Evolutionary conservation across 2,797 vertebrate species (phyloP), one percentile per base, ranked within the genome.

Genomic region (Pantherophis alleghaniensis): DNA sequence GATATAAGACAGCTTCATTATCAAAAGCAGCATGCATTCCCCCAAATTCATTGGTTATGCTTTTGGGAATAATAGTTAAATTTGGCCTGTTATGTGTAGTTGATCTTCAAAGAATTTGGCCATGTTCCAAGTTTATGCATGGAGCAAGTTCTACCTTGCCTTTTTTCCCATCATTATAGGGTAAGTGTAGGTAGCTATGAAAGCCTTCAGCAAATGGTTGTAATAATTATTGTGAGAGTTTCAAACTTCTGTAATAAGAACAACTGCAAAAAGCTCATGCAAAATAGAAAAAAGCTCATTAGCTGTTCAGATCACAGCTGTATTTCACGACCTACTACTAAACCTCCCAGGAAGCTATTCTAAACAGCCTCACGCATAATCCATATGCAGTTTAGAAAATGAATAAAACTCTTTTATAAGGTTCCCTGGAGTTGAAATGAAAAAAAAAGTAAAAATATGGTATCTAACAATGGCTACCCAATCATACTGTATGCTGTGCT

Each of bases 21-120:
- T 94, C 95, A 93, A 93, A 94, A 93, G 37, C 63, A 95, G 66
- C 37, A 60, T 13, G 2, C 93, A 37, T 24, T 95, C 94, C 93
- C 66, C 89, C 69, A 63, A 32, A 53, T 53, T n/a, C 42, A 24
- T 37, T 13, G n/a, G 22, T 47, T 7, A 22, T 53, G 32, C 92
- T 91, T 28, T 26, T 42, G 56, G 66, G 87, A 47, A 83, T 83
- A 22, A 9, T 79, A 79, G 51, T 93, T 87, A 18, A 87, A 53
- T 92, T 94, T 94, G 90, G 47, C 91, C 63, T 89, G 59, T 42
- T 13, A 22, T 93, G n/a, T 90, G 26, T 32, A 28, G 14, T 32
- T 24, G 28, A 9, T 51, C 51, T 56, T 63, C 14, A 53, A n/a
- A 61, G 56, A 86, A 63, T 51, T 26, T 37, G 51, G 69, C 14